Evolutionary conservation across 1,140 invertebrate genomes (phyloP).

Genomic region (Palaemon carinicauda): DNA sequence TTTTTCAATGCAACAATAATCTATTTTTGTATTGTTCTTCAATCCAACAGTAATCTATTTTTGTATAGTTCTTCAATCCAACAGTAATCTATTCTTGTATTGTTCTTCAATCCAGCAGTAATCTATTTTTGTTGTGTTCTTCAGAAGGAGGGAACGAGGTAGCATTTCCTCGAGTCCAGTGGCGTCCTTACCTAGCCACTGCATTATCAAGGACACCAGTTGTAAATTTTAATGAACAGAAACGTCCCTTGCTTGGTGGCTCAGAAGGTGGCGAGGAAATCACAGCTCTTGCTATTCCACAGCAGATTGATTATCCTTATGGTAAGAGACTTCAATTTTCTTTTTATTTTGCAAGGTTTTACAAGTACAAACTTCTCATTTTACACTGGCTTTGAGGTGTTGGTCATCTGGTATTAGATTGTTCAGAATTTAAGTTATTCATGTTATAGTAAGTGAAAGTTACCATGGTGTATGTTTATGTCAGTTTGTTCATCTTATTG

Average conservation of each 20-base stretch:
- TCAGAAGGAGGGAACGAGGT: not conserved
- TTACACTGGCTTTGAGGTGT: too few species aligned
- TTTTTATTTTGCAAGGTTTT: not conserved
- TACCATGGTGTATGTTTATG: too few species aligned
- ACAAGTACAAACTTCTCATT: not conserved
- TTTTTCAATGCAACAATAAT: too few species aligned
- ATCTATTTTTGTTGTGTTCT: too few species aligned
- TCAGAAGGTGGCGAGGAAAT: not conserved
- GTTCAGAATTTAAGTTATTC: too few species aligned
- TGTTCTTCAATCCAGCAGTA: too few species aligned
- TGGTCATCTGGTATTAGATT: too few species aligned
- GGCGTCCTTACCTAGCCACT: constrained; percentile 65
- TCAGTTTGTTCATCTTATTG: too few species aligned
- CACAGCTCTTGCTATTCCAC: constrained; percentile 26
- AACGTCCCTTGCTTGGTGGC: not conserved
- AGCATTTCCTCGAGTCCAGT: constrained; percentile 61
- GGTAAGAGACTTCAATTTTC: constrained; percentile 3
- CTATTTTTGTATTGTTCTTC: too few species aligned
- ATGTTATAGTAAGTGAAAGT: not conserved
- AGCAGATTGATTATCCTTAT: constrained; percentile 36
- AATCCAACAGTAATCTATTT: too few species aligned
- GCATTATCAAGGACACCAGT: constrained; percentile 41
- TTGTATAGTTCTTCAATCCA: too few species aligned
- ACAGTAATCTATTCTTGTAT: too few species aligned
- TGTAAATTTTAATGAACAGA: not conserved